These are phyloP conservation scores for Ctenopoma kingsleyae DNA, from an alignment of 2,797 vertebrate genomes.

Conservation along the genomic window DNA sequence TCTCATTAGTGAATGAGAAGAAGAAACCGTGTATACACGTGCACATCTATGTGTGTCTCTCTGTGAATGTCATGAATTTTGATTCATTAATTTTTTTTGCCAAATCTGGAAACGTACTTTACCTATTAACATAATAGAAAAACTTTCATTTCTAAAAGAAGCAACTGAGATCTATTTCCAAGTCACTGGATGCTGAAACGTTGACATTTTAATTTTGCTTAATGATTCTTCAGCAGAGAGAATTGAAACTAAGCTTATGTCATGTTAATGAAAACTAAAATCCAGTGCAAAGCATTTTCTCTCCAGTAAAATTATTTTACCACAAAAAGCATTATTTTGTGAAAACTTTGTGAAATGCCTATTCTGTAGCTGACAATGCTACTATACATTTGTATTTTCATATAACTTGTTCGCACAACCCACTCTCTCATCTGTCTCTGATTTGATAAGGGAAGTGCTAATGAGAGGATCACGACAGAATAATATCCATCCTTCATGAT, in stretches of 20 bases:
- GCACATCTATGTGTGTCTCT: neutral
- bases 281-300: neutral
- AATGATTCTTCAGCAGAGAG: constrained; percentile 1
- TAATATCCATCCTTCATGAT: constrained; percentile 63
- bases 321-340: constrained; percentile 12
- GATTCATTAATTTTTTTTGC: constrained; percentile 8
- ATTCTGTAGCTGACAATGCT: neutral
- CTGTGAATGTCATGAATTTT: constrained; percentile 1
- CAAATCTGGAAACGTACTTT: neutral
- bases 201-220: neutral
- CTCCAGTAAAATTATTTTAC: neutral
- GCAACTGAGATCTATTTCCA: constrained; percentile 18
- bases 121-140: neutral
- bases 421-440: constrained; percentile 53
- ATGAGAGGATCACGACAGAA: constrained; percentile 67
- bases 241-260: neutral
- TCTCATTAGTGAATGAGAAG: constrained; percentile 51
- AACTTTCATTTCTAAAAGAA: constrained; percentile 14
- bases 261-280: constrained; percentile 18
- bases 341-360: neutral
- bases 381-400: constrained; percentile 34
- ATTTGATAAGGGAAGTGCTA: constrained; percentile 53
- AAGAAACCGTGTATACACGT: constrained; percentile 7
- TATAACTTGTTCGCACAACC: constrained; percentile 26
- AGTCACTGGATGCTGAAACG: neutral